phyloP scores from a whole-genome alignment of 2,113 vertebrate species.

The Epinephelus cyanopodus region DNA sequence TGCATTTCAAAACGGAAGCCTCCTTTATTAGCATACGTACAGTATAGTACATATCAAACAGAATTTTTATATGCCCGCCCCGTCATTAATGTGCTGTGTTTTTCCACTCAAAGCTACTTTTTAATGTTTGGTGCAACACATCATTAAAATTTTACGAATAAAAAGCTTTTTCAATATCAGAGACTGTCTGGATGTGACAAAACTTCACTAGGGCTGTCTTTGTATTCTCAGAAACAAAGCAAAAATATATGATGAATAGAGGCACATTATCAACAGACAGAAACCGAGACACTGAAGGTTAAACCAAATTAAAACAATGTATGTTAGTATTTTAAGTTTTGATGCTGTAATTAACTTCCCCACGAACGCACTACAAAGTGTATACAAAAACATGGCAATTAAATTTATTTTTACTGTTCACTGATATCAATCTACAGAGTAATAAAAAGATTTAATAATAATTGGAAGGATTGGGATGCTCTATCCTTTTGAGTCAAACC shows the following conservation, averaged over 20 bases:
- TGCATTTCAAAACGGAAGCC: conserved; percentile 13
- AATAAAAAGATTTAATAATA: neutral
- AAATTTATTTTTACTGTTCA: conserved; percentile 57
- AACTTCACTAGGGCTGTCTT: neutral
- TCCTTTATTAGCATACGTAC: conserved; percentile 6
- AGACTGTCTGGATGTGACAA: neutral
- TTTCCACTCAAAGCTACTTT: neutral
- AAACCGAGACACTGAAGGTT: neutral
- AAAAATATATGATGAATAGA: neutral
- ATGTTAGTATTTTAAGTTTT: neutral
- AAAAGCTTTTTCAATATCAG: conserved; percentile 23
- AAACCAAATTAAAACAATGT: neutral
- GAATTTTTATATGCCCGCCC: conserved; percentile 11
- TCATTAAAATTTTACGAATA: conserved; percentile 33
- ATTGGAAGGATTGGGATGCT: neutral
- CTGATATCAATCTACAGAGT: neutral
- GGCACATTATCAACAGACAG: neutral
- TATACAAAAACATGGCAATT: neutral
- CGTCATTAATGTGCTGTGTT: neutral
- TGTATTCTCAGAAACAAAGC: neutral
- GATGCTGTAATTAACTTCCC: neutral
- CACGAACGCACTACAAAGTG: neutral
- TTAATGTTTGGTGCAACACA: neutral
- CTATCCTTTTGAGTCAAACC: neutral
- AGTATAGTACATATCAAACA: conserved; percentile 30